Percentiles rank a stretch among this genome's conserved stretches.
Evolutionary conservation across 2,888 invertebrate genomes (phyloP).

Genomic region (Dryobotodes eremita): DNA sequence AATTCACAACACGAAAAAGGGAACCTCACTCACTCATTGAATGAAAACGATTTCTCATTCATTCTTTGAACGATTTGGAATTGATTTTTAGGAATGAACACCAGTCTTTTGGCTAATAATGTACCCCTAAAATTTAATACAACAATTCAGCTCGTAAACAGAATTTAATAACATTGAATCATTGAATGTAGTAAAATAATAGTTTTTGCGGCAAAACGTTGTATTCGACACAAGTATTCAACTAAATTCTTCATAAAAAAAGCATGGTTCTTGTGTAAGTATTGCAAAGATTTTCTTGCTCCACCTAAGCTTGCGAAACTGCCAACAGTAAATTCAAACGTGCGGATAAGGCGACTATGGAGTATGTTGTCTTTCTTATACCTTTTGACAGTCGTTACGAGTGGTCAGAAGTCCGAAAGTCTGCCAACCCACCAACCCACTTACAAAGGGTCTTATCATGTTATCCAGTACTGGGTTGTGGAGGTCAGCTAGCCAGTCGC

Average conservation of each 20-base stretch:
- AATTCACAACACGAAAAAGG: constrained; percentile 18
- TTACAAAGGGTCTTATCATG: no score
- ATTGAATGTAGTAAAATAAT: neutral
- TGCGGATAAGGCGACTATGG: neutral
- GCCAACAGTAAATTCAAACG: neutral
- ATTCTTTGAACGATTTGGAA: constrained; percentile 18
- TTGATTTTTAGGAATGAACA: neutral
- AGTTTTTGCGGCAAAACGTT: neutral
- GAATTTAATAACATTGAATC: neutral
- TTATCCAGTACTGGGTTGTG: neutral
- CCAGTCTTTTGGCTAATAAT: constrained; percentile 9
- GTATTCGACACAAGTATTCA: neutral
- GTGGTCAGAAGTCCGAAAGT: neutral
- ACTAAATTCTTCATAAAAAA: neutral
- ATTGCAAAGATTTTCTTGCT: neutral
- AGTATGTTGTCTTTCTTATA: no score
- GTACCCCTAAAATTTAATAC: neutral
- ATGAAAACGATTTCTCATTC: constrained; percentile 27
- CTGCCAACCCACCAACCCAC: no score
- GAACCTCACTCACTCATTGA: constrained; percentile 21
- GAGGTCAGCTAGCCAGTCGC: neutral
- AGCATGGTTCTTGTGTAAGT: neutral
- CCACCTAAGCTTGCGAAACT: neutral
- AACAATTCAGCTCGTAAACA: neutral
- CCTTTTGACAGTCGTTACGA: neutral